Percentiles rank a stretch among this genome's conserved stretches.
Evolutionary conservation across 2,113 vertebrate species (phyloP).

Genomic region (Toxostoma redivivum): DNA sequence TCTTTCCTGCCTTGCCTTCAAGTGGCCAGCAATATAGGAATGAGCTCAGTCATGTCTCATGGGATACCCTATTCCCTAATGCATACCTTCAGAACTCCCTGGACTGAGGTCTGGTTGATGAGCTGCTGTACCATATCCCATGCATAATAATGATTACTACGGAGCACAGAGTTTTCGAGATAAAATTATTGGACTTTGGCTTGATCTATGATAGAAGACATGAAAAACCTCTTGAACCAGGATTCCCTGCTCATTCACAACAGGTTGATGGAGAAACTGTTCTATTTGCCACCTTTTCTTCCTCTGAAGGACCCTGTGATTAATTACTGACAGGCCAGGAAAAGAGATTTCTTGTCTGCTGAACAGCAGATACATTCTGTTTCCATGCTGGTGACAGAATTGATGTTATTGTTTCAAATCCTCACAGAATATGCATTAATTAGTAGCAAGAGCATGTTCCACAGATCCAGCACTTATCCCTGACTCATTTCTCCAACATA

Average conservation of each 20-base stretch:
- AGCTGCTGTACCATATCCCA: rapidly evolving
- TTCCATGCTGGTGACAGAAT: neutral
- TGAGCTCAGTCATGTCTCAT: neutral
- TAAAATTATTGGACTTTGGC: neutral
- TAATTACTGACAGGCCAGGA: neutral
- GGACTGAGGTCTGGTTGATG: neutral
- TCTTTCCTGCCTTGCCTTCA: neutral
- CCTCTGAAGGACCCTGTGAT: neutral
- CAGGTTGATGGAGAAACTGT: neutral
- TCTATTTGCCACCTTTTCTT: neutral
- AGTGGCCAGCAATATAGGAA: neutral
- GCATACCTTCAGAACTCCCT: neutral
- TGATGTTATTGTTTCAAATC: neutral
- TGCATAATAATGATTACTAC: neutral
- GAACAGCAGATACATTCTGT: neutral
- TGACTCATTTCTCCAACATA: neutral
- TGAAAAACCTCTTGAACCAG: neutral
- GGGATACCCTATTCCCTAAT: neutral
- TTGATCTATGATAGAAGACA: neutral
- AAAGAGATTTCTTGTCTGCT: neutral
- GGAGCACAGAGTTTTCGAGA: neutral
- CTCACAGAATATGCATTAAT: neutral
- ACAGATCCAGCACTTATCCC: neutral
- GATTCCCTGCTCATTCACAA: neutral
- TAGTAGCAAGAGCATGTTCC: neutral